Conservation (phyloP, 2,797 vertebrate genomes). For the Delichon dasypus region DNA sequence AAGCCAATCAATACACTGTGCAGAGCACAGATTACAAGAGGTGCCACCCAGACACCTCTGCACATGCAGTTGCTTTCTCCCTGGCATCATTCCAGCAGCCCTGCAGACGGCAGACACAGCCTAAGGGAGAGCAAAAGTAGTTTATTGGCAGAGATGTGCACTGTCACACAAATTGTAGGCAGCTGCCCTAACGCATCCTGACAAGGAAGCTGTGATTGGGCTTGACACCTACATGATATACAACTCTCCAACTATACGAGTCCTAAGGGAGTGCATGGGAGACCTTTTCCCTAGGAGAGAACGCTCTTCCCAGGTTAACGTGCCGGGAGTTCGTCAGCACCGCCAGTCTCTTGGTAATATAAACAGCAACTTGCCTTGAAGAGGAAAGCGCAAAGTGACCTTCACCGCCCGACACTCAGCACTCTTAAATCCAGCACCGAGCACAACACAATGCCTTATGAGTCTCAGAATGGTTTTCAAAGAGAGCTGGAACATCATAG, state of each 20-base stretch:
- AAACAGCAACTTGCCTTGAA: background rate
- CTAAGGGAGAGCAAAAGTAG: background rate
- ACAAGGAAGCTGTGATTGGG: constrained; percentile 8
- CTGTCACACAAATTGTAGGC: constrained; percentile 45
- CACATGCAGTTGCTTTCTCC: background rate
- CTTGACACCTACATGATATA: background rate
- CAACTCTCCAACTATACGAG: background rate
- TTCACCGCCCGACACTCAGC: background rate
- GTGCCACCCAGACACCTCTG: constrained; percentile 53
- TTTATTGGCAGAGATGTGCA: constrained; percentile 25
- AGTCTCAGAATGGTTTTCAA: background rate
- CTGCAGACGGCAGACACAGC: constrained; percentile 33
- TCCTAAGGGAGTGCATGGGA: background rate
- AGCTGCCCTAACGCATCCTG: constrained; percentile 42
- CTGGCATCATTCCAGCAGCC: constrained; percentile 65
- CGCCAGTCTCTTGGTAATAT: background rate
- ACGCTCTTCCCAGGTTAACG: background rate
- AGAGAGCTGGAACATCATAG: background rate
- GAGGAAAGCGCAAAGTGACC: constrained; percentile 19
- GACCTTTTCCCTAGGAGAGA: background rate
- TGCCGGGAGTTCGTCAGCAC: background rate
- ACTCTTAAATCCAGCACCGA: background rate
- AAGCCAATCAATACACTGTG: constrained; percentile 36
- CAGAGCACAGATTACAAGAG: constrained; percentile 43
- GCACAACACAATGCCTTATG: background rate